Evolutionary conservation across 2,113 vertebrate genomes (phyloP), one percentile per base, ranked within the genome.

Genomic region (Talpa occidentalis): DNA sequence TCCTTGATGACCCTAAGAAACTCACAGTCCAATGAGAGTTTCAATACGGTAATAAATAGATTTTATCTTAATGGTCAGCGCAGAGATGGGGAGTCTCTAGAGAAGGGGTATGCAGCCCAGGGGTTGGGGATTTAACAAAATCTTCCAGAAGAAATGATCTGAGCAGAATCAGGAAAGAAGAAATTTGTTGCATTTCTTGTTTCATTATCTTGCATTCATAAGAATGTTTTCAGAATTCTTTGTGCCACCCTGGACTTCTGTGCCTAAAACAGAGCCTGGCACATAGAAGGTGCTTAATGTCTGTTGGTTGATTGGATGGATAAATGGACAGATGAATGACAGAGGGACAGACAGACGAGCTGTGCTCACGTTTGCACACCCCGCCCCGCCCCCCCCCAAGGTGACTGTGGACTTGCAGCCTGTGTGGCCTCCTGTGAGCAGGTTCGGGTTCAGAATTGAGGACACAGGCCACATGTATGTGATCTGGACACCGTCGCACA

Each of bases 401-500:
- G 97, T 99, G 80, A 99, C 98, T 37, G 98, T 99, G 74, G 99
- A 99, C 97, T 99, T 99, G 0, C 98, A 99, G 64, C 98, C 98
- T 66, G 99, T 99, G 93, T 98, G 98, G 98, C 99, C 99, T 69
- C 99, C 99, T 10, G 98, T 99, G 96, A 99, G 98, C 95, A 99
- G 99, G 97, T 98, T 99, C 1, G 99, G 99, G 30, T 99, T 99
- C 97, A 99, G 98, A 98, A 97, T 99, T 40, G 98, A 99, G 94
- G 99, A 99, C 98, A 99, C 99, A 0, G 99, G 99, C 62, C 99
- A 99, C 98, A 99, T 99, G 99, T 99, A 99, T 70, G 79, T 99
- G 15, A 98, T 99, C 97, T 98, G 97, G 85, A 99, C 99, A 0
- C 99, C 99, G 0, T 97, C 99, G 44, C 98, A 99, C 72, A 96